Base-by-base conservation (phyloP, 2,888 invertebrate genomes). In the Cataglyphis cursor region DNA sequence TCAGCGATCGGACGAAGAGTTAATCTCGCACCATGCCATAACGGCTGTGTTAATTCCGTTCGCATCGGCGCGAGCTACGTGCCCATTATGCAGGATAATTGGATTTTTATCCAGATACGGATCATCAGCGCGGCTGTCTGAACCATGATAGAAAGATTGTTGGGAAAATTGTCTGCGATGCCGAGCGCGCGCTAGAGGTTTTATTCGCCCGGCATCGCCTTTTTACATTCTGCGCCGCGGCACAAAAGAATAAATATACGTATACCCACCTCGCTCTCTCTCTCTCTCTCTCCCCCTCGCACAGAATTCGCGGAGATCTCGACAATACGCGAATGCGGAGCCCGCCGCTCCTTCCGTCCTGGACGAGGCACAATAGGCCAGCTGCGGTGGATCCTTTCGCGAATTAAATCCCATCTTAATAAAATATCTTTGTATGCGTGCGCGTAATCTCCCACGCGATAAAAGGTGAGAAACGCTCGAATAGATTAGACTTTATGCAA, bases 341-440 rank as follows among this genome's bases (percentile, higher is more conserved):
- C 78, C 70, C 31, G 38, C 38, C 81, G 85, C 81, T 80, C 76
- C 83, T 84, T 80, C 83, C 66, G 64, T 65, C 72, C 68, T 44
- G 72, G 57, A 28, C 41, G 35, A 70, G 35, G 81, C 76, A 88
- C 84, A 87, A 88, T 86, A 62, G 84, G 76, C 76, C 88, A 81
- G 78, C 87, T 85, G 82, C 75, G 87, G 82, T 57, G 88, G 89
- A 91, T 90, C 90, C 89, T 89, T 91, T 91, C 89, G 48, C 48
- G 91, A 92, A 92, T 93, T 92, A 91, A 90, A 89, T 91, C 87
- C 86, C 87, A 62, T 87, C 85, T 82, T 82, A 84, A 83, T 83
- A 66, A 85, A 41, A 72, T 74, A 54, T 31, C 35, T 57, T 48
- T 61, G 61, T 57, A 54, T 35, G 74, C 66, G 65, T 73, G 70